phyloP scores from a whole-genome alignment of 2,113 vertebrate species.

The Cyprinodon variegatus region DNA sequence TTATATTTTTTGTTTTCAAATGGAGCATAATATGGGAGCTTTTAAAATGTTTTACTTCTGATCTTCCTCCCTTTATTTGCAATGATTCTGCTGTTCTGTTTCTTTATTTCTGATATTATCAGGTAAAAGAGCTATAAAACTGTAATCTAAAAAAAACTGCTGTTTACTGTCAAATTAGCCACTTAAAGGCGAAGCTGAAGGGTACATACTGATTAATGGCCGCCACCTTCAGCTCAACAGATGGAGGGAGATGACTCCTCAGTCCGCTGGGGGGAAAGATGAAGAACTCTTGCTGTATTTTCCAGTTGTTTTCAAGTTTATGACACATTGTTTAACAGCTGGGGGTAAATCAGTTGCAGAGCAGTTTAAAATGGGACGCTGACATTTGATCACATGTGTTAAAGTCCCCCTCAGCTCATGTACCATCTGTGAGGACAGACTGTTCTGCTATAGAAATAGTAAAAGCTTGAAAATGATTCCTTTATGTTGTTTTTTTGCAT shows the following conservation, averaged over 20 bases:
- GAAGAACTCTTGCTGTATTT: slow-evolving; percentile 22
- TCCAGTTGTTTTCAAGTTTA: slow-evolving; percentile 59
- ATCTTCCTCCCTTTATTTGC: background rate
- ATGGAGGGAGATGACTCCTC: slow-evolving; percentile 33
- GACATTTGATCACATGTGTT: slow-evolving; percentile 53
- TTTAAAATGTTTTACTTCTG: background rate
- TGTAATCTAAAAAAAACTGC: background rate
- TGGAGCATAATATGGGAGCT: no score
- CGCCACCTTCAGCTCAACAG: slow-evolving; percentile 28
- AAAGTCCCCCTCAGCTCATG: slow-evolving; percentile 28
- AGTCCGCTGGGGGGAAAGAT: slow-evolving; percentile 33
- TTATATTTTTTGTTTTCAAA: no score
- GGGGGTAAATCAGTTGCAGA: slow-evolving; percentile 46
- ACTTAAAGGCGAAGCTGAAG: slow-evolving; percentile 22
- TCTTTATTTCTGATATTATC: background rate
- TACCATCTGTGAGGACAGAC: slow-evolving; percentile 61
- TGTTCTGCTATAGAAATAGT: slow-evolving; percentile 27
- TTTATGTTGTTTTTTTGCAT: background rate
- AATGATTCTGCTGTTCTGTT: slow-evolving; percentile 5
- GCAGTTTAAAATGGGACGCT: slow-evolving; percentile 39
- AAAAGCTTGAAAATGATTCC: background rate
- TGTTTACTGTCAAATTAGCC: background rate
- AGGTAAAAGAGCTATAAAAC: background rate
- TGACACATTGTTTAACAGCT: slow-evolving; percentile 42
- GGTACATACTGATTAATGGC: slow-evolving; percentile 27